phyloP scores from a whole-genome alignment of 1,140 invertebrate genomes.

The Latrodectus geometricus region DNA sequence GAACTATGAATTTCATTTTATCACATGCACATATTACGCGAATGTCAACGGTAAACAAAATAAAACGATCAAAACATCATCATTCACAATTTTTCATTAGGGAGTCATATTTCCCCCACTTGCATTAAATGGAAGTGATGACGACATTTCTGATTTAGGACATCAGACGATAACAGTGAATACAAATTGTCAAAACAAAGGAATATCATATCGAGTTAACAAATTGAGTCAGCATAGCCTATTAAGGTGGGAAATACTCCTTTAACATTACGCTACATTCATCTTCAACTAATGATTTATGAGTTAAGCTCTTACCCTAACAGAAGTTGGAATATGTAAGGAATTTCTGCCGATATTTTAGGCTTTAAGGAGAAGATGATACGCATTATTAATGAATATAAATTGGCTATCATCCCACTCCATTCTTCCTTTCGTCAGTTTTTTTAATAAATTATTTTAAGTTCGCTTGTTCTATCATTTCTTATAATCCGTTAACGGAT shows the following conservation, averaged over 20 bases:
- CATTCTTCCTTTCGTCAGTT: conserved; percentile 46
- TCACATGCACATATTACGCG: conserved; percentile 38
- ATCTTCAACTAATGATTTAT: conserved; percentile 50
- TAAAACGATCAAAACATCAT: conserved; percentile 59
- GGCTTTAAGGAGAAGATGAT: conserved; percentile 39
- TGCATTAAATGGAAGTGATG: conserved; percentile 28
- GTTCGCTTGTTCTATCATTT: conserved; percentile 58
- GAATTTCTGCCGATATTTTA: conserved; percentile 54
- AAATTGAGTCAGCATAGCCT: conserved; percentile 51
- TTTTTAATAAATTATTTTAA: conserved; percentile 58
- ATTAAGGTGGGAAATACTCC: conserved; percentile 45
- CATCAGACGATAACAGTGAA: conserved; percentile 52
- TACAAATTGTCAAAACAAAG: conserved; percentile 59
- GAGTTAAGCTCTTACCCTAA: conserved; percentile 21
- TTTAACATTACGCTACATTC: conserved; percentile 43
- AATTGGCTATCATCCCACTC: conserved; percentile 45
- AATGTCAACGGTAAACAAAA: conserved; percentile 55
- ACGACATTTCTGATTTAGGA: conserved; percentile 31
- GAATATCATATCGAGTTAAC: conserved; percentile 52
- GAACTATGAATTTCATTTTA: conserved; percentile 30
- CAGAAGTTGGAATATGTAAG: conserved; percentile 16
- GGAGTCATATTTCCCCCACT: conserved; percentile 16
- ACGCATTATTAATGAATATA: conserved; percentile 61
- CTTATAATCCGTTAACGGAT: conserved; percentile 57
- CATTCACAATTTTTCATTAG: conserved; percentile 57